Base-by-base conservation (phyloP, 2,797 vertebrate species). In the Myotis pilosus region DNA sequence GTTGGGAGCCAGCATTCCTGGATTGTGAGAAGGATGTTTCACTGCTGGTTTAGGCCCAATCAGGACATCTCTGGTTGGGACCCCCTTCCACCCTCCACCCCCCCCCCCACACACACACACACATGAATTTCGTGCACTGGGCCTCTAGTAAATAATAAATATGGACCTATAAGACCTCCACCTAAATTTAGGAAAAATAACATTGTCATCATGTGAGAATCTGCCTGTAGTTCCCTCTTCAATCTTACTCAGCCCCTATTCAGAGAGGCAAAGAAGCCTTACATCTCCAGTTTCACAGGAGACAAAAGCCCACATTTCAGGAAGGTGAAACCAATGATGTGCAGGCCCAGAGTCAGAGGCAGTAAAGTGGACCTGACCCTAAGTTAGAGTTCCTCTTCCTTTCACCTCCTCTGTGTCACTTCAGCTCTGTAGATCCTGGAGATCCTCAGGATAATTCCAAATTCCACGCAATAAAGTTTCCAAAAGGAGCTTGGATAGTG, bases 141-240 rank as follows among this genome's bases (percentile, higher is more conserved):
- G 55, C 55, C 9, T 57, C 8, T 57, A 23, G 49, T 16, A 44
- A 74, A 64, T 78, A 44, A 76, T 51, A 57, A 33, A 25, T 60
- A 33, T 49, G 2, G 19, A 66, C 36, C 0, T 53, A 6, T 47
- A 47, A 23, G 10, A 6, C 4, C 6, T 25, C 23, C 6, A 57
- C 6, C 11, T 91, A n/a, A 36, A 16, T 25, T 81, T 23, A 82
- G 12, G 23, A 30, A 62, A 82, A 49, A 89, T n/a, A 15, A 20
- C 1, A 20, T 0, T 23, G 49, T 33, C 16, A 8, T 41, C 7
- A 2, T 23, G 11, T 51, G 36, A 9, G 8, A 30, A 44, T 90
- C 1, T 17, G 6, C 36, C 23, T 33, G 4, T 23, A 9, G 6
- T 1, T 9, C 8, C 9, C 41, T 74, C 2, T 76, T 6, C 3